Percentiles rank a stretch among this genome's conserved stretches.
Evolutionary conservation across 2,113 vertebrate species (phyloP).

Genomic region (Gymnobelideus leadbeateri): DNA sequence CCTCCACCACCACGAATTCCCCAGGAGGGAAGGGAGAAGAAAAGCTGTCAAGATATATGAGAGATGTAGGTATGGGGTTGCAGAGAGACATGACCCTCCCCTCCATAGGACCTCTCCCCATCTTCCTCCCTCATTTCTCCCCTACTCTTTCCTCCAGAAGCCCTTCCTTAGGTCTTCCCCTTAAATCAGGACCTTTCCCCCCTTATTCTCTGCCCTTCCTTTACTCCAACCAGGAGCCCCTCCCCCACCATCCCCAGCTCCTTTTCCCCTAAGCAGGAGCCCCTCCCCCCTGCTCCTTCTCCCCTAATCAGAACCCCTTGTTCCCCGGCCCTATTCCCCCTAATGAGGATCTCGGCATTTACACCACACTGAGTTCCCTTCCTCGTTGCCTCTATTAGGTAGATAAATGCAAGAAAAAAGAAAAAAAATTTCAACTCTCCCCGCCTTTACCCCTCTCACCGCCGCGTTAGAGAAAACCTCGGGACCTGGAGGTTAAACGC

Average conservation of each 20-base stretch:
- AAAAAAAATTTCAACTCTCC: not conserved
- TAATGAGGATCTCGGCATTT: not conserved
- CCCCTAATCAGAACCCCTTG: not conserved
- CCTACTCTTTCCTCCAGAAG: not conserved
- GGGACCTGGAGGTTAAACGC: not conserved
- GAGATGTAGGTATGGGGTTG: not conserved
- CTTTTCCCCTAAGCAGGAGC: not conserved
- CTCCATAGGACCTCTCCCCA: not conserved
- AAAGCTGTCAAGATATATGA: not conserved
- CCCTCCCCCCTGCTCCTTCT: not conserved
- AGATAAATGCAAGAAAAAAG: not conserved
- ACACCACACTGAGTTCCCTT: not conserved
- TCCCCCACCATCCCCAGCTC: not conserved
- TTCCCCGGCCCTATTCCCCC: not conserved
- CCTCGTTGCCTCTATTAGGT: not conserved
- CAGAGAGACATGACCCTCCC: not conserved
- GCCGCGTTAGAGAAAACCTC: constrained; percentile 9
- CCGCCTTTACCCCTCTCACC: constrained; percentile 49
- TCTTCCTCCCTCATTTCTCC: not conserved
- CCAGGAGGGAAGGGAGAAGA: not conserved
- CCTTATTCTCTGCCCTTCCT: no score
- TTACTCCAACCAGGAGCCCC: no score
- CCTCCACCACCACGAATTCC: not conserved
- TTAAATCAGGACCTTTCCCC: not conserved
- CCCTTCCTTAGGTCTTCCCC: not conserved